Evolutionary conservation across 2,888 invertebrate species (phyloP).

Genomic region (Gastrophysa polygoni): DNA sequence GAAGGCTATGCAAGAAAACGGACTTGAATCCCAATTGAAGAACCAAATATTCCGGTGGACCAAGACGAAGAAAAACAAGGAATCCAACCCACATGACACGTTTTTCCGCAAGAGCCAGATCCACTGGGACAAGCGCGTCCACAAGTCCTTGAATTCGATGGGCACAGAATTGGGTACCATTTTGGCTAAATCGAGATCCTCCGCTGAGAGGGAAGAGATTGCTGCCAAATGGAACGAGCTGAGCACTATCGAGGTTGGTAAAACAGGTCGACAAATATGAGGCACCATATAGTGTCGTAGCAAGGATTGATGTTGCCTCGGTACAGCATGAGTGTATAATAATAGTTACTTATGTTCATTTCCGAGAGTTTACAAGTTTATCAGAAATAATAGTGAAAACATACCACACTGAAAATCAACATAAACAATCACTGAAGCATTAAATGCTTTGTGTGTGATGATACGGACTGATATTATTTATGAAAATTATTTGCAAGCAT

Average conservation of each 20-base stretch:
- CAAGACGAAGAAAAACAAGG: conserved; percentile 61
- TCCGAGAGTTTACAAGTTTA: too few relatives aligned
- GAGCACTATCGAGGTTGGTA: conserved; percentile 85
- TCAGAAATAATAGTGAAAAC: too few relatives aligned
- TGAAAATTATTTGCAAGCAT: too few relatives aligned
- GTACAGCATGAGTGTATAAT: too few relatives aligned
- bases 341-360: too few relatives aligned
- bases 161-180: conserved; percentile 88
- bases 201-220: conserved; percentile 82
- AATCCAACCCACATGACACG: conserved; percentile 56
- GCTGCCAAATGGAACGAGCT: conserved; percentile 89
- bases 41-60: conserved; percentile 86
- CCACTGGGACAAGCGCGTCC: conserved; percentile 92
- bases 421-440: too few relatives aligned
- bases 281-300: too few relatives aligned
- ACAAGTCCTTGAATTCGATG: conserved; percentile 95
- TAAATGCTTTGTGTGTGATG: too few relatives aligned
- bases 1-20: conserved; percentile 76
- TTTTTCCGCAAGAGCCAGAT: conserved; percentile 85
- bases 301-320: too few relatives aligned
- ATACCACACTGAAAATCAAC: too few relatives aligned
- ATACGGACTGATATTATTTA: too few relatives aligned
- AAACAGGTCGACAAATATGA: conserved; percentile 70
- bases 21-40: conserved; percentile 80
- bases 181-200: conserved; percentile 75